Evolutionary conservation across 2,797 vertebrate genomes (phyloP).

Genomic region (Anolis apletophallus): DNA sequence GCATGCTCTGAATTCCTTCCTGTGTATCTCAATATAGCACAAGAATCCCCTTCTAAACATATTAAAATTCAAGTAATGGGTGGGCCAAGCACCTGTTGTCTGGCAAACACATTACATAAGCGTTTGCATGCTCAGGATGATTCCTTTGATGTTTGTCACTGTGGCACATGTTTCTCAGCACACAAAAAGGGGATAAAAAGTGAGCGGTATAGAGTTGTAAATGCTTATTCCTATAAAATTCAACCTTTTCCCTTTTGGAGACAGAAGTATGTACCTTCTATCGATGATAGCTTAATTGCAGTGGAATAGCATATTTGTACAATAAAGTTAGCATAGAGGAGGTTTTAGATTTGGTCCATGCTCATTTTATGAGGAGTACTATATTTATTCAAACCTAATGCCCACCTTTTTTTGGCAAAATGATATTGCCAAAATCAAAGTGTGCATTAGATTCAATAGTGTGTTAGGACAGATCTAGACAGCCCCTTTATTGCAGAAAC

Average conservation of each 20-base stretch:
- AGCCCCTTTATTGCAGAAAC: too few relatives aligned
- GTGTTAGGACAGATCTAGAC: too few relatives aligned
- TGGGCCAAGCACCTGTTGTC: not conserved
- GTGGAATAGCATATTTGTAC: too few relatives aligned
- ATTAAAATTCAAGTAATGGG: conserved; percentile 19
- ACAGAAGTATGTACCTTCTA: not conserved
- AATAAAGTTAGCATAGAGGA: too few relatives aligned
- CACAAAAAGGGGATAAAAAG: not conserved
- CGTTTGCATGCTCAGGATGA: not conserved
- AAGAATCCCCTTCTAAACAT: conserved; percentile 15
- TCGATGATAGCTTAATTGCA: too few relatives aligned
- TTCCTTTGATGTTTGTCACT: not conserved
- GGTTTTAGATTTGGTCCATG: too few relatives aligned
- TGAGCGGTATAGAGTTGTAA: not conserved
- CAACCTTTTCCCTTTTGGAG: not conserved
- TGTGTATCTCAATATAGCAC: conserved; percentile 4
- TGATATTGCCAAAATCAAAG: too few relatives aligned
- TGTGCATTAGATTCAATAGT: too few relatives aligned
- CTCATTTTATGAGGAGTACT: too few relatives aligned
- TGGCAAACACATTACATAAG: not conserved
- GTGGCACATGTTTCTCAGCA: conserved; percentile 12
- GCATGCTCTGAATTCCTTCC: conserved; percentile 22
- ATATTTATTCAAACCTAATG: too few relatives aligned
- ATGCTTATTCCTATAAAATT: not conserved
- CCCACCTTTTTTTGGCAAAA: too few relatives aligned